Percentiles rank a stretch among this genome's conserved stretches.
Conservation (phyloP, 1,140 invertebrate genomes). For the Coenobita brevimanus region DNA sequence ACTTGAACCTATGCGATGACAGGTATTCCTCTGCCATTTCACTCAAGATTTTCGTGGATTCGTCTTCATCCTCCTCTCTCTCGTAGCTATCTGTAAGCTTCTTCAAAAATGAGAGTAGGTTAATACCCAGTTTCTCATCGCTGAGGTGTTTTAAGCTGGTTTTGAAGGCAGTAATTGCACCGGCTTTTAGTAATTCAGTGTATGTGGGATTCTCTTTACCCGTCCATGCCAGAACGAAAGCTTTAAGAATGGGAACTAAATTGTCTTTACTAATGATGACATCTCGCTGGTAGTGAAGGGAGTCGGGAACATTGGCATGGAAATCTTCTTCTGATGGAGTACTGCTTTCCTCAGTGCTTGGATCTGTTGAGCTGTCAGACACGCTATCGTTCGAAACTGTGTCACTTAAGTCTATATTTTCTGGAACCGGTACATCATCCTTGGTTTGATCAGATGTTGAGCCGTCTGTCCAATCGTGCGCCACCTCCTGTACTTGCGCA, state of each 20-base stretch:
- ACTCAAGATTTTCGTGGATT: slow-evolving; percentile 38
- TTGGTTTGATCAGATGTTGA: no score
- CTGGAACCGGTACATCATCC: not conserved
- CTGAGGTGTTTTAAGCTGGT: slow-evolving; percentile 56
- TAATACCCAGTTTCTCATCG: slow-evolving; percentile 52
- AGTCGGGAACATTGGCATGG: slow-evolving; percentile 24
- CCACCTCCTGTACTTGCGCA: slow-evolving; percentile 27
- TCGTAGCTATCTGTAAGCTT: slow-evolving; percentile 75
- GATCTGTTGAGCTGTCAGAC: no score
- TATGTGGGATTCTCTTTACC: slow-evolving; percentile 56
- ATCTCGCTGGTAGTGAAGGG: slow-evolving; percentile 22
- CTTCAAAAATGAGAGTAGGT: slow-evolving; percentile 71
- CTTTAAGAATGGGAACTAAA: slow-evolving; percentile 54
- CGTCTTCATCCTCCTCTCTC: slow-evolving; percentile 31
- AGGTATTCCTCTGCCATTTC: slow-evolving; percentile 64
- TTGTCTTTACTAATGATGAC: slow-evolving; percentile 60
- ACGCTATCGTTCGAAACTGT: no score
- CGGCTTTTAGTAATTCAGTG: slow-evolving; percentile 58
- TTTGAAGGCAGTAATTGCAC: slow-evolving; percentile 57
- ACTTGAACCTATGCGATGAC: slow-evolving; percentile 56
- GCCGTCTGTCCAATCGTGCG: slow-evolving; percentile 30
- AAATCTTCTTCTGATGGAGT: slow-evolving; percentile 13
- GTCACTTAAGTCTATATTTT: not conserved
- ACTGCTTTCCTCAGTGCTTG: no score
- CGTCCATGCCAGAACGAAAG: slow-evolving; percentile 54